Conservation (phyloP, 2,113 vertebrate genomes). For the Rhabdomys dilectus region DNA sequence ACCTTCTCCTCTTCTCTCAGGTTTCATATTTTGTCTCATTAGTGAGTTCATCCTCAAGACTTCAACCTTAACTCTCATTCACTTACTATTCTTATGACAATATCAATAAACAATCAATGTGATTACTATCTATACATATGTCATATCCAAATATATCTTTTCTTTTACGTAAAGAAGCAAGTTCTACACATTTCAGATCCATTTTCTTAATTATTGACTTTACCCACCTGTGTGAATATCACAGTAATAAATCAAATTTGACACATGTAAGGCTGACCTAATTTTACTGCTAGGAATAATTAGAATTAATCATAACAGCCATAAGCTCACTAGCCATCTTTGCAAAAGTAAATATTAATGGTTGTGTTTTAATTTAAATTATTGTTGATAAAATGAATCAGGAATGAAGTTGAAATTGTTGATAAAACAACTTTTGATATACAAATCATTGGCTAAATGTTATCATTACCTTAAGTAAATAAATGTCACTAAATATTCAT, state of each 20-base stretch:
- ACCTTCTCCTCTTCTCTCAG: neutral
- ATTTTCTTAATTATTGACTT: neutral
- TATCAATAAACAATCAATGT: neutral
- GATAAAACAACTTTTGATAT: neutral
- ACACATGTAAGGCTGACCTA: neutral
- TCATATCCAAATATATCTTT: neutral
- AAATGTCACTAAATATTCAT: neutral
- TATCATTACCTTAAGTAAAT: neutral
- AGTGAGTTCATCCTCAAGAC: neutral
- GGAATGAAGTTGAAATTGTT: neutral
- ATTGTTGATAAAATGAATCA: conserved; percentile 9
- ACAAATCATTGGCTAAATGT: neutral
- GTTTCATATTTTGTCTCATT: neutral
- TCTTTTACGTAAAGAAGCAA: neutral
- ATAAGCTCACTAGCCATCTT: neutral
- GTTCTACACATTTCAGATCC: neutral
- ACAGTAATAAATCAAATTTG: neutral
- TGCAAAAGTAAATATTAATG: conserved; percentile 18
- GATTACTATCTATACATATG: neutral
- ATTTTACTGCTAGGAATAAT: neutral
- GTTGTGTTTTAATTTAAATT: neutral
- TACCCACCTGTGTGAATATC: neutral
- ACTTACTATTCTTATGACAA: neutral
- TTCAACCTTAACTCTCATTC: neutral
- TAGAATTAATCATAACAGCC: neutral